Evolutionary conservation across 1,140 invertebrate species (phyloP).

Genomic region (Parapsyche elsis): DNA sequence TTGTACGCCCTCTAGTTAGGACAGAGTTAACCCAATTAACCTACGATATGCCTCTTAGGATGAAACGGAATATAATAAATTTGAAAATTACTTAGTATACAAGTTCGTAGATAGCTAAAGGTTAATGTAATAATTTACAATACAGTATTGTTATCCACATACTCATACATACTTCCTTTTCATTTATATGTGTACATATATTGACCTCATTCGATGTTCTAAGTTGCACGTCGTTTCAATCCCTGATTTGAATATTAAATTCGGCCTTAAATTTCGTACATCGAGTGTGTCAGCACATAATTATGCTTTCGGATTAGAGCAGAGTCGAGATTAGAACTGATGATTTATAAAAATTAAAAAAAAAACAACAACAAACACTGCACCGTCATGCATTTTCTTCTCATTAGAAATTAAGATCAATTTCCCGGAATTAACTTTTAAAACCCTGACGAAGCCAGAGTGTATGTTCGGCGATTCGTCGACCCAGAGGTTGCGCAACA

Average conservation of each 20-base stretch:
- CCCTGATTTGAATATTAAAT: too few relatives aligned
- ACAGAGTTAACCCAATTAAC: conserved; percentile 28
- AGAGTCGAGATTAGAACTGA: too few relatives aligned
- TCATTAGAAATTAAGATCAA: neutral
- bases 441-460: neutral
- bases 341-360: too few relatives aligned
- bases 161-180: too few relatives aligned
- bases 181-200: too few relatives aligned
- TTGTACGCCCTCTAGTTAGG: conserved; percentile 22
- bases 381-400: conserved; percentile 21
- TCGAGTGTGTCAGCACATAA: too few relatives aligned
- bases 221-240: too few relatives aligned
- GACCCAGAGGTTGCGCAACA: conserved; percentile 43
- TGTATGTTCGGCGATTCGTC: conserved; percentile 5
- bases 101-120: neutral
- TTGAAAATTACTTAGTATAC: neutral
- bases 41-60: conserved; percentile 10
- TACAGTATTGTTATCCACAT: too few relatives aligned
- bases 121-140: too few relatives aligned
- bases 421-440: conserved; percentile 7
- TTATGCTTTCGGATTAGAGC: too few relatives aligned
- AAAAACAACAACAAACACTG: neutral
- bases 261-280: too few relatives aligned
- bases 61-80: conserved; percentile 24
- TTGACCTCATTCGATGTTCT: too few relatives aligned